Conservation (phyloP, 2,888 invertebrate genomes). For the Colletes collaris region DNA sequence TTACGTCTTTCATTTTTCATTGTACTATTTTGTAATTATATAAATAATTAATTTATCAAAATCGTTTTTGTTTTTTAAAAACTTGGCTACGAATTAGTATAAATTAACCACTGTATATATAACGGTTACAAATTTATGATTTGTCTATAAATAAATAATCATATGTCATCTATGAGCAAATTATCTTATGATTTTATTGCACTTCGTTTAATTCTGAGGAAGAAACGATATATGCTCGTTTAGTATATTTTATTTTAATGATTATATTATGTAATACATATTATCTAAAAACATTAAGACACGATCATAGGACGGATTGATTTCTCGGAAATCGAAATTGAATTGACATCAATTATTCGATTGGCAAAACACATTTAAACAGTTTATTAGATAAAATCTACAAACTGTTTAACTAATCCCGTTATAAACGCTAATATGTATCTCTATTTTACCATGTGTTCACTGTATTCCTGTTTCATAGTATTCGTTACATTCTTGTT, state of each 20-base stretch:
- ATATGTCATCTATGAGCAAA: slow-evolving; percentile 22
- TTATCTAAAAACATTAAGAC: slow-evolving; percentile 46
- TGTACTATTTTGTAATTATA: slow-evolving; percentile 22
- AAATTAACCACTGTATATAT: slow-evolving; percentile 19
- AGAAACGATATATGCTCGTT: slow-evolving; percentile 16
- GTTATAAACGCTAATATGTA: not conserved
- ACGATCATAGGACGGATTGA: slow-evolving; percentile 54
- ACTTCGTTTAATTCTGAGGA: slow-evolving; percentile 6
- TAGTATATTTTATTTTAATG: slow-evolving; percentile 49
- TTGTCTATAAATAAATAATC: slow-evolving; percentile 30
- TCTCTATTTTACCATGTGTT: not conserved
- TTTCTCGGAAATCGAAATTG: slow-evolving; percentile 37
- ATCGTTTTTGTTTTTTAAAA: slow-evolving; percentile 10
- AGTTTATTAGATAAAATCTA: not conserved
- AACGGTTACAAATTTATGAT: slow-evolving; percentile 2
- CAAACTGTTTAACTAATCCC: slow-evolving; percentile 1
- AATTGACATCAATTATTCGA: slow-evolving; percentile 20
- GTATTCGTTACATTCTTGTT: not conserved
- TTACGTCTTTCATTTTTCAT: not conserved
- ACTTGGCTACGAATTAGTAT: not conserved
- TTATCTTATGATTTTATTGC: not conserved
- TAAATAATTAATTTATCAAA: slow-evolving; percentile 42
- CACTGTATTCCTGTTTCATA: not conserved
- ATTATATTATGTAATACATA: slow-evolving; percentile 47
- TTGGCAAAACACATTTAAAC: slow-evolving; percentile 11